Evolutionary conservation across 1,140 invertebrate species (phyloP).

Genomic region (Drosophila miranda): DNA sequence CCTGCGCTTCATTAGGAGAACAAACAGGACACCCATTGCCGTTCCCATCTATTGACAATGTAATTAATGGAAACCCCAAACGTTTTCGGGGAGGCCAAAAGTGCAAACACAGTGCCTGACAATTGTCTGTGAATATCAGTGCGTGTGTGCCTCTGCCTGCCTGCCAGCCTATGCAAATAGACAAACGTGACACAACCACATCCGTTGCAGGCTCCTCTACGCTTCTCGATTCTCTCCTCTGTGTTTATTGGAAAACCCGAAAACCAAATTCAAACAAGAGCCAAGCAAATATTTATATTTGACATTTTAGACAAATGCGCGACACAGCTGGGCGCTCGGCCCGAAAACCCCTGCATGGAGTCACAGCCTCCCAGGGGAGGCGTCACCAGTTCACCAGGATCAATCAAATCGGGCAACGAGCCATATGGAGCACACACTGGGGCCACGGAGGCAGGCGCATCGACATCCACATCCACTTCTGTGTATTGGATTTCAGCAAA

Average conservation of each 20-base stretch:
- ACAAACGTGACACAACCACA: conserved; percentile 44
- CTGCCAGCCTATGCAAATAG: conserved; percentile 40
- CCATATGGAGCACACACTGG: conserved; percentile 35
- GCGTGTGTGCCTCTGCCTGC: conserved; percentile 4
- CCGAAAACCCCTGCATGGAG: not conserved
- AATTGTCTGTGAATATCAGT: not conserved
- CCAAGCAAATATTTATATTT: conserved; percentile 66
- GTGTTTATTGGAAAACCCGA: conserved; percentile 53
- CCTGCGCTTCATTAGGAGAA: conserved; percentile 23
- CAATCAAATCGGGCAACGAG: conserved; percentile 64
- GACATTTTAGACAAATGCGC: conserved; percentile 65
- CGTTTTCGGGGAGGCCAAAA: conserved; percentile 22
- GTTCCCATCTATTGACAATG: conserved; percentile 63
- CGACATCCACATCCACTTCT: not conserved
- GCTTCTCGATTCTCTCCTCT: conserved; percentile 11
- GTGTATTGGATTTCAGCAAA: conserved; percentile 51
- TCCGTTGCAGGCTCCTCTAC: conserved; percentile 27
- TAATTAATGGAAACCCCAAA: conserved; percentile 61
- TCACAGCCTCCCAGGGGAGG: not conserved
- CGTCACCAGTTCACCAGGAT: conserved; percentile 59
- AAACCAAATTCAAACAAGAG: conserved; percentile 54
- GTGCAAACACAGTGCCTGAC: conserved; percentile 36
- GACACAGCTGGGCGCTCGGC: conserved; percentile 28
- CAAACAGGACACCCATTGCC: conserved; percentile 2
- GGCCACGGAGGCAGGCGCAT: not conserved